A percentile compares a stretch with the other conserved stretches of the same genome.
phyloP scores from a whole-genome alignment of 2,797 vertebrate genomes.

The Melanotaenia nigrans region DNA sequence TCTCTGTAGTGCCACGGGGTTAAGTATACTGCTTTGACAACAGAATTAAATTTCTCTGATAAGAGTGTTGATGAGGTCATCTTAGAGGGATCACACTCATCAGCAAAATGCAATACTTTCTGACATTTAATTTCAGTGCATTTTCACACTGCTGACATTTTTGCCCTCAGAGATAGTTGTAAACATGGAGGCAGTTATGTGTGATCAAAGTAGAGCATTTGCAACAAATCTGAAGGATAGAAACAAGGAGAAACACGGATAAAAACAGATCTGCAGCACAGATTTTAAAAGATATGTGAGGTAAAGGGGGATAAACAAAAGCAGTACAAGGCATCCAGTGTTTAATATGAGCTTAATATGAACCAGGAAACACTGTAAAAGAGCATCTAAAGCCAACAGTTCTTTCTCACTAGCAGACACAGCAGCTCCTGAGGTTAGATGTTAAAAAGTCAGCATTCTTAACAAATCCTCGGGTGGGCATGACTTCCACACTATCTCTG shows the following conservation, averaged over 20 bases:
- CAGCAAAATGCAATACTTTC: conserved; percentile 36
- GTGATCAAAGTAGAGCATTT: conserved; percentile 3
- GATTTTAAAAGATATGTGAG: conserved; percentile 19
- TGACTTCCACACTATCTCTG: conserved; percentile 48
- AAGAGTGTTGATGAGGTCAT: conserved; percentile 55
- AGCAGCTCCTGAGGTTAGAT: conserved; percentile 37
- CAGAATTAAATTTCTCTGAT: conserved; percentile 30
- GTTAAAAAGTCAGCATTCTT: conserved; percentile 62
- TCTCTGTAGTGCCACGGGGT: conserved; percentile 13
- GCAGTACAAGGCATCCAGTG: conserved; percentile 19
- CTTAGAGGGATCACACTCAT: conserved; percentile 42
- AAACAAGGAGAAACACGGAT: neutral
- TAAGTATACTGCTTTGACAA: conserved; percentile 20
- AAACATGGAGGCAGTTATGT: conserved; percentile 6
- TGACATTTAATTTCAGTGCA: conserved; percentile 53
- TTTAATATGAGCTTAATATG: conserved; percentile 13
- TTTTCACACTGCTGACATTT: conserved; percentile 25
- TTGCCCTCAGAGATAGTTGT: conserved; percentile 18
- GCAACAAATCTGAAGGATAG: conserved; percentile 4
- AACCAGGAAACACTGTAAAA: conserved; percentile 33
- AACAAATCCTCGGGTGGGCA: conserved; percentile 62
- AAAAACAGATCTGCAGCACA: neutral
- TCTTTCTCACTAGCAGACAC: conserved; percentile 15
- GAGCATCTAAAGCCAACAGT: conserved; percentile 37
- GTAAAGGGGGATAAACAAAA: conserved; percentile 39